Base-by-base conservation (phyloP, 2,888 invertebrate genomes). In the Marronus borbonicus region DNA sequence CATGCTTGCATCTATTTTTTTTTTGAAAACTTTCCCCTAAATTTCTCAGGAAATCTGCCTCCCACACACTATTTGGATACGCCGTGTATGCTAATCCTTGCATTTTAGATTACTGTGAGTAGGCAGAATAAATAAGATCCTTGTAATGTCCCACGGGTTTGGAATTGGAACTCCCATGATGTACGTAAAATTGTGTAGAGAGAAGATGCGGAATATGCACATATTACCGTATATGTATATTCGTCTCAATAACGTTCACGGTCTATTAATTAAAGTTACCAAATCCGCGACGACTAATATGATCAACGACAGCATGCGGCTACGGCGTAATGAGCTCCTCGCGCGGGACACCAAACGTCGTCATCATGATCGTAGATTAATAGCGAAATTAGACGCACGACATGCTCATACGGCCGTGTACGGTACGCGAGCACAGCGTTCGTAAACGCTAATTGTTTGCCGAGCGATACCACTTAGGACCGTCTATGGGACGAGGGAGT, bases 251-350 rank as follows among this genome's bases (percentile, higher is more conserved):
- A 60, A 20, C 28, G 24, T 20, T 60, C 28, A 60, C 36, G 66
- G 44, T 24, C 66, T 44, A 66, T 66, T 66, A 66, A 66, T 66
- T 58, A 70, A 70, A 36, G 20, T 70, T 70, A 70, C 55, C 70
- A 58, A 70, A 70, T 70, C 17, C 17, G 5, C 17, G 55, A 39
- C 17, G 70, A 55, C 55, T 70, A 39, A 52, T 39, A 52, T 55
- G 69, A 69, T 70, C 58, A 55, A 58, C 36, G 39, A 70, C 36
- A 58, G 70, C 52, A 65, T 55, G 17, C 55, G 28, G 55, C n/a
- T 58, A 5, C 31, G 2, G n/a, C 36, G 58, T 70, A 70, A 58
- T 31, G 58, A 70, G 58, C 55, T 70, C 20, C 5, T 17, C 39
- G 4, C 12, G 14, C 52, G n/a, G 20, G 58, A 36, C 55, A 39